These are phyloP conservation scores for Bolborhynchus lineola DNA, from an alignment of 2,113 vertebrate genomes.

Conservation along the genomic window DNA sequence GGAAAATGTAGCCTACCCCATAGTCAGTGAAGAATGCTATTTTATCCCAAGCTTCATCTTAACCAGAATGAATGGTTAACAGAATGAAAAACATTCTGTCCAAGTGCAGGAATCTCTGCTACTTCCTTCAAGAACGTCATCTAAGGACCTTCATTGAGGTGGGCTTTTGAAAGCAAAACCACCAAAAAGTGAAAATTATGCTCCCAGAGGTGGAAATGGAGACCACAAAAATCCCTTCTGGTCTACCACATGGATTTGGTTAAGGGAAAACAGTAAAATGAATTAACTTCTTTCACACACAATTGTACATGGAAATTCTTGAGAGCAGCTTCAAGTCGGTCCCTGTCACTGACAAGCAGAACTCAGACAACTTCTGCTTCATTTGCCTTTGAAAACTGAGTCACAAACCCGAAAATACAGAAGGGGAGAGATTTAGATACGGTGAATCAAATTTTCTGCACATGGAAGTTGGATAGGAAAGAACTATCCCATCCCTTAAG, in stretches of 20 bases:
- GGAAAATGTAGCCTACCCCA: background rate
- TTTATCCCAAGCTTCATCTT: background rate
- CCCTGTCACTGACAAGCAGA: background rate
- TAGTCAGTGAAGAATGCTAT: background rate
- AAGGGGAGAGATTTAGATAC: background rate
- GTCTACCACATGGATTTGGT: background rate
- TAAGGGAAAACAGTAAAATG: background rate
- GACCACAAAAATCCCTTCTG: background rate
- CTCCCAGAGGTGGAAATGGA: background rate
- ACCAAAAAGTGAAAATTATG: background rate
- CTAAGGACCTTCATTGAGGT: background rate
- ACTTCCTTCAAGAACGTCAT: background rate
- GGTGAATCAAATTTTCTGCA: background rate
- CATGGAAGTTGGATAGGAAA: background rate
- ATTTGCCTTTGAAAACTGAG: background rate
- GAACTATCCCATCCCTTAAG: background rate
- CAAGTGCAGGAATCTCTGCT: background rate
- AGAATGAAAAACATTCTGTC: background rate
- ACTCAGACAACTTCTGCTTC: background rate
- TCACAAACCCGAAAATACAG: background rate
- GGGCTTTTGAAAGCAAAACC: background rate
- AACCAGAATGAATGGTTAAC: background rate
- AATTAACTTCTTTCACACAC: background rate
- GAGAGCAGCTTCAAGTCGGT: background rate
- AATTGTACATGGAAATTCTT: background rate